Evolutionary conservation across 2,888 invertebrate species (phyloP).

Genomic region (Bedellia somnulentella): DNA sequence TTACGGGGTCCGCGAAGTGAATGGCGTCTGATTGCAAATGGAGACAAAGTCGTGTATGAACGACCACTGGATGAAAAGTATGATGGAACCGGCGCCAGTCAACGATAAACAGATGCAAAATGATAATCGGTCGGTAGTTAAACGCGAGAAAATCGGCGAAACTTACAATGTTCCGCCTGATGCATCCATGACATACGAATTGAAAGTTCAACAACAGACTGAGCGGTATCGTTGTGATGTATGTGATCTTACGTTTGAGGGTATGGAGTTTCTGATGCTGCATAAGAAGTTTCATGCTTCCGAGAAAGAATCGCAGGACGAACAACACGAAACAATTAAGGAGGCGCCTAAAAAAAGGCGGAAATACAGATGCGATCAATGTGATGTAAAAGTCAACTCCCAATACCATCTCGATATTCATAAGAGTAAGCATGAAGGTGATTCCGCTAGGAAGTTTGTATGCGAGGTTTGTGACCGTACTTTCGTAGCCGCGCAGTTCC

Average conservation of each 20-base stretch:
- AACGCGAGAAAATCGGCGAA: constrained; percentile 52
- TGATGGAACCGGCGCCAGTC: constrained; percentile 38
- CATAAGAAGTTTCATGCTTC: constrained; percentile 52
- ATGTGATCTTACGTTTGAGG: constrained; percentile 46
- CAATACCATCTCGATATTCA: constrained; percentile 52
- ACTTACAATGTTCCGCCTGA: constrained; percentile 29
- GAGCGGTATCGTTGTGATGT: constrained; percentile 42
- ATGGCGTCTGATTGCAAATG: constrained; percentile 34
- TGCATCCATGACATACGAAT: constrained; percentile 27
- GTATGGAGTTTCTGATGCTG: constrained; percentile 41
- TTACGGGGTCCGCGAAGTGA: constrained; percentile 21
- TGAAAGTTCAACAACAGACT: constrained; percentile 26
- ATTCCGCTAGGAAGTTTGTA: constrained; percentile 36
- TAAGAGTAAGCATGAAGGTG: constrained; percentile 48
- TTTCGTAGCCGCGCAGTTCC: constrained; percentile 48
- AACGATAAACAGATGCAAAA: constrained; percentile 29
- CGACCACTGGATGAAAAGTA: constrained; percentile 54
- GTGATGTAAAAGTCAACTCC: constrained; percentile 51
- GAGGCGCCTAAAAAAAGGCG: constrained; percentile 40
- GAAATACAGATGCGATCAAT: constrained; percentile 48
- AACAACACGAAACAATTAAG: constrained; percentile 28
- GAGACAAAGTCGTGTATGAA: constrained; percentile 43
- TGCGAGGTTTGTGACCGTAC: constrained; percentile 49
- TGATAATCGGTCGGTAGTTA: constrained; percentile 32
- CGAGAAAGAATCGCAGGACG: constrained; percentile 33